Evolutionary conservation across 2,888 invertebrate genomes (phyloP).

Genomic region (Caradrina kadenii): DNA sequence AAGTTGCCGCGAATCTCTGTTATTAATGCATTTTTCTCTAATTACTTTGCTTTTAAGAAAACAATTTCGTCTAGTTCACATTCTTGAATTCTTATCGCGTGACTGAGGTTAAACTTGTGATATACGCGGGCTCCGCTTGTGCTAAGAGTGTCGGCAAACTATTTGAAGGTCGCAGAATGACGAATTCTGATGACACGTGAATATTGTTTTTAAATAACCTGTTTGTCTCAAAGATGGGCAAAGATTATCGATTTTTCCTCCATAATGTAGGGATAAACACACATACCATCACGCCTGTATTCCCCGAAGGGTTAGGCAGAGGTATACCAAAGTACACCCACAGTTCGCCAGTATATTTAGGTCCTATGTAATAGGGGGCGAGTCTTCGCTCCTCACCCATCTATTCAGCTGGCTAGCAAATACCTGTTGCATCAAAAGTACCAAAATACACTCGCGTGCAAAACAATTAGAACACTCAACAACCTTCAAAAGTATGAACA

Average conservation of each 20-base stretch:
- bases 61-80: not conserved
- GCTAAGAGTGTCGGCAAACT: constrained; percentile 38
- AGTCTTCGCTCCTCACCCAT: too few species aligned
- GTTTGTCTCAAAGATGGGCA: not conserved
- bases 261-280: too few species aligned
- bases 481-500: too few species aligned
- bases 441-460: too few species aligned
- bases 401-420: too few species aligned
- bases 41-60: not conserved
- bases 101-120: not conserved
- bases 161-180: constrained; percentile 40
- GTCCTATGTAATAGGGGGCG: too few species aligned
- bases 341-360: too few species aligned
- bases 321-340: too few species aligned
- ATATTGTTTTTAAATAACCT: constrained; percentile 11
- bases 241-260: constrained; percentile 23
- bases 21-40: not conserved
- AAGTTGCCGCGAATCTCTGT: not conserved
- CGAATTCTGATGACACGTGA: constrained; percentile 28
- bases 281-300: too few species aligned
- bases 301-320: too few species aligned
- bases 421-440: too few species aligned
- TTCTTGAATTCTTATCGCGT: not conserved
- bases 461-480: too few species aligned
- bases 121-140: constrained; percentile 1